These are phyloP conservation scores for Vombatus ursinus DNA, from an alignment of 2,113 vertebrate genomes.

Conservation along the genomic window DNA sequence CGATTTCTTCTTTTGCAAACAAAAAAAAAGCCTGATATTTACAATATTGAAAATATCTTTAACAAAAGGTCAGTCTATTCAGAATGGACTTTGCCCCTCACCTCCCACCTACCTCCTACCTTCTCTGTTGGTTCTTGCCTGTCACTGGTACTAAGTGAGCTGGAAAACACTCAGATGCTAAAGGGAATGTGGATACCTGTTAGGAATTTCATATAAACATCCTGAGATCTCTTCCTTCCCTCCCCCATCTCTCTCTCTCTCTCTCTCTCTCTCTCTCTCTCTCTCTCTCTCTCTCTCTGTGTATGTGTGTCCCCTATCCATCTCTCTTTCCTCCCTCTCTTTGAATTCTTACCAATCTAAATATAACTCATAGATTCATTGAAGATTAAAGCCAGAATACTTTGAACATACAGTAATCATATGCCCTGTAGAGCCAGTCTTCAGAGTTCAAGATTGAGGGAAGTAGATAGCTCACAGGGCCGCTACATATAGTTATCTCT, in stretches of 20 bases:
- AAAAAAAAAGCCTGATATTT: conserved; percentile 15
- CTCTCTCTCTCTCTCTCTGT: too few species aligned
- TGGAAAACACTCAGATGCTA: conserved; percentile 50
- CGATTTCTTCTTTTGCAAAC: conserved; percentile 12
- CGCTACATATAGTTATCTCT: not conserved
- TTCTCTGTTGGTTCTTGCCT: conserved; percentile 35
- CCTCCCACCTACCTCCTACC: not conserved
- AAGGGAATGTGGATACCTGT: conserved; percentile 56
- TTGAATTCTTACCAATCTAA: not conserved
- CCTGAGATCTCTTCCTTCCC: conserved; percentile 22
- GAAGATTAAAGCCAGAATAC: not conserved
- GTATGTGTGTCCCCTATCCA: too few species aligned
- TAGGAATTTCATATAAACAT: conserved; percentile 55
- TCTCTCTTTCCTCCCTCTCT: conserved; percentile 31
- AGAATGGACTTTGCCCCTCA: not conserved
- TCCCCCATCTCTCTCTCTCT: too few species aligned
- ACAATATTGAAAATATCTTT: conserved; percentile 30
- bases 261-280: too few species aligned
- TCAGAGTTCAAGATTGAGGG: not conserved
- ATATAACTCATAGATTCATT: not conserved
- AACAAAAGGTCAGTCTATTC: conserved; percentile 47
- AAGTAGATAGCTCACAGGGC: not conserved
- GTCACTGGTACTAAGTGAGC: conserved; percentile 46
- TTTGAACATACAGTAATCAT: not conserved
- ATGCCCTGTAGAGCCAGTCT: not conserved